Evolutionary conservation across 2,797 vertebrate species (phyloP).

Genomic region (Eulemur albifrons): DNA sequence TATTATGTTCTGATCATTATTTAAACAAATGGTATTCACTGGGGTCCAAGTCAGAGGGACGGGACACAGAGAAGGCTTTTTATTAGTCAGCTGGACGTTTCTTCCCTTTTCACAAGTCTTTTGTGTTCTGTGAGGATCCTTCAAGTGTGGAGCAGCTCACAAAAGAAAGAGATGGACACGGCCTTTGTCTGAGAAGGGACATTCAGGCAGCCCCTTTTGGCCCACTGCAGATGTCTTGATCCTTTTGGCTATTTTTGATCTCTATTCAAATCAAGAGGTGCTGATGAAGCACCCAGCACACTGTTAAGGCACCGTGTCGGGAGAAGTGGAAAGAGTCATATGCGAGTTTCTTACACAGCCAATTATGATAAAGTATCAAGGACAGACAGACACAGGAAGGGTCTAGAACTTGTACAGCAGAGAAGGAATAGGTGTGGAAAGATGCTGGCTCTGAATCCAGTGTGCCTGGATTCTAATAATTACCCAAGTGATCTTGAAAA

Average conservation of each 20-base stretch:
- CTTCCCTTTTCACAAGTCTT: background rate
- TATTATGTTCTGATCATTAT: constrained; percentile 70
- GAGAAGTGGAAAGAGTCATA: background rate
- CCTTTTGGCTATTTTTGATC: background rate
- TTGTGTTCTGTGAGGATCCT: background rate
- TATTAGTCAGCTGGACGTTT: background rate
- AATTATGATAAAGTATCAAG: background rate
- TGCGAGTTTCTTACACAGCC: background rate
- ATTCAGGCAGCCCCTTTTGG: background rate
- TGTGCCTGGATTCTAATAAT: background rate
- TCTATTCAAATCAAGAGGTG: constrained; percentile 1
- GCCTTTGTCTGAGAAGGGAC: constrained; percentile 11
- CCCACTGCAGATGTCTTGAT: constrained; percentile 47
- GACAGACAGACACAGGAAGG: background rate
- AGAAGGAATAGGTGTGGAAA: background rate
- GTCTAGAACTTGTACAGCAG: no score
- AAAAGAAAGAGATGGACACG: background rate
- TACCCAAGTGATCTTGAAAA: background rate
- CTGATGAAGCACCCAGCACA: background rate
- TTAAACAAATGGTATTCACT: constrained; percentile 71
- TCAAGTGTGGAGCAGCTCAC: constrained; percentile 33
- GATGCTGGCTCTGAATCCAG: background rate
- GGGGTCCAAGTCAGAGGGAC: constrained; percentile 44
- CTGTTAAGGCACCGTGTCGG: fast-evolving
- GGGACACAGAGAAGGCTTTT: constrained; percentile 63